Evolutionary conservation across 2,113 vertebrate genomes (phyloP), one percentile per base, ranked within the genome.

Genomic region (Calcarius ornatus): DNA sequence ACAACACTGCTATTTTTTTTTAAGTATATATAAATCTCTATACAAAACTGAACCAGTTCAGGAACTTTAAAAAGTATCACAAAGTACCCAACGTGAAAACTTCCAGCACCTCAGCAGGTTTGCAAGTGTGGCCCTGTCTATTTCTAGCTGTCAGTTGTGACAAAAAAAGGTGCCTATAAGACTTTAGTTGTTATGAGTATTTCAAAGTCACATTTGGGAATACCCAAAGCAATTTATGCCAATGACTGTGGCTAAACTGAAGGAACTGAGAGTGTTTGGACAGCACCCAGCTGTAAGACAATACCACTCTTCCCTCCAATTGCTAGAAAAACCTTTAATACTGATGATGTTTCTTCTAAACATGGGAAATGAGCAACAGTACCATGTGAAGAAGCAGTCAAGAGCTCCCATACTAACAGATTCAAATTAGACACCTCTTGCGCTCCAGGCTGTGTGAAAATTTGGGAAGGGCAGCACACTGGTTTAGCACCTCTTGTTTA

Each of bases 361-460:
- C 40, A 31, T 0, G 1, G 50, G 50, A 63, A 85, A 7, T 25
- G 38, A 82, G 35, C 53, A 85, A 65, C 66, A 42, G 47, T 5
- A 79, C 61, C 33, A 66, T 13, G 54, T n/a, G 54, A 70, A 59
- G 17, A 6, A 61, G 33, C 53, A 76, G 63, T 23, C 1, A 2
- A 57, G 42, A 75, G n/a, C 57, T 84, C n/a, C 70, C 53, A 84
- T 9, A 1, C 35, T 87, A 87, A 76, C 45, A 82, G 2, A 61
- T 31, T 77, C 59, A 65, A 65, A 77, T 1, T 15, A 33, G 50
- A 77, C 0, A 1, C 14, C 35, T 75, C 72, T 59, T 31, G 56
- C 87, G 56, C 87, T 87, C 47, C 66, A 43, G 92, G 95, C 59
- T 77, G 59, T 57, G 78, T 91, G 93, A 95, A 95, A 86, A 87